Base-by-base conservation (phyloP, 2,888 invertebrate genomes). In the Lycophotia porphyrea region DNA sequence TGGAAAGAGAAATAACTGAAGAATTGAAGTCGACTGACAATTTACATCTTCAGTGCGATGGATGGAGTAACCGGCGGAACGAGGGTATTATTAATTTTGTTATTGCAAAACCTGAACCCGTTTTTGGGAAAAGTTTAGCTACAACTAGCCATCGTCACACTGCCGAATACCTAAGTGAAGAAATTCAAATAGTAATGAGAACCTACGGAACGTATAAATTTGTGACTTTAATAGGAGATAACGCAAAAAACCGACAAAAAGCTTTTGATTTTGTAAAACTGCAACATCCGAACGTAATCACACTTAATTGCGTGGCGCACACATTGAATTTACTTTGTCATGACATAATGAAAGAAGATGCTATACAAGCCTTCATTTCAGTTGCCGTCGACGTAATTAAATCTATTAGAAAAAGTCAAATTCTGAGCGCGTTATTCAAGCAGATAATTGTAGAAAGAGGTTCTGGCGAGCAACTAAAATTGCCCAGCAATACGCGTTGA, bases 401-500 rank as follows among this genome's bases (percentile, higher is more conserved):
- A 61, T 61, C 11, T 61, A 13, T 61, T 1, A 36, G 2, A 61
- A 61, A 61, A 24, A 61, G 36, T 36, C 61, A 36, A 36, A 61
- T 61, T 9, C 9, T 42, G 42, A 42, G 61, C 36, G 61, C 36
- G 34, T 61, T 61, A 61, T 63, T 63, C 63, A 63, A 27, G 2
- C 39, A 63, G 63, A 63, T 63, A 63, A 64, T 64, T 64, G 42
- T 1, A 64, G 64, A 64, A 42, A 64, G 27, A 64, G 64, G 39
- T 64, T 64, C 64, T 64, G 64, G 42, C 42, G 27, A 64, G 64
- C 42, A 64, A 42, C 74, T 85, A 64, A 86, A 86, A 73, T 78
- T 84, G 64, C 83, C 82, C 31, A 66, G 74, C 18, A 82, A 85
- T 72, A 78, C 79, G 13, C 76, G 84, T 60, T 83, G 85, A 82